Base-by-base conservation (phyloP, 2,888 invertebrate species). In the Aporophyla lueneburgensis region DNA sequence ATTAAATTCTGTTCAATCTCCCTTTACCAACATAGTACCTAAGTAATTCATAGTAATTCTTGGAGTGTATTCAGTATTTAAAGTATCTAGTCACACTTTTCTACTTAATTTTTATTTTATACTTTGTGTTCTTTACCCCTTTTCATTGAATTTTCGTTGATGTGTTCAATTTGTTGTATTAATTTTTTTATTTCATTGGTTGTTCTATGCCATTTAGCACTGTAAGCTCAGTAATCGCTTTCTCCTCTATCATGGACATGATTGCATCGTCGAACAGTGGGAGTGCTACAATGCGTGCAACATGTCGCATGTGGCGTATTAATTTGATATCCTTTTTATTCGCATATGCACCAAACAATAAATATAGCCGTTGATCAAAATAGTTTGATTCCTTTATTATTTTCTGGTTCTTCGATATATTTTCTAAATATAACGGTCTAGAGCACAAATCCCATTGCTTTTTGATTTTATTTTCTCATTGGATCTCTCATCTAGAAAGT, bases 281-380 rank as follows among this genome's bases (percentile, higher is more conserved):
- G 92, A 89, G 92, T 87, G 87, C 86, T 88, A 88, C 88, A 86
- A 88, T 86, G 83, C 75, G 80, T 83, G 89, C 90, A 89, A 87
- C 86, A 87, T 87, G 91, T 86, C 88, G 78, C 92, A 91, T 78
- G 86, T 90, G 91, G 87, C 66, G 76, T 76, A 89, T 90, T 86
- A 83, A 90, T 89, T 89, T 90, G 86, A 92, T 92, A 86, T 81
- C 80, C 80, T 84, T 90, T 87, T 90, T 90, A 89, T 90, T 89
- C 63, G 85, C 87, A 85, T 69, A 74, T 84, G 84, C 76, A 63
- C 46, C 46, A 5, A 53, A 73, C 58, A 63, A 81, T 85, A 76
- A 84, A 74, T 85, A 77, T 70, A 14, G 43, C 58, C 24, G 40
- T 53, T 21, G 73, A 74, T 83, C 73, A 76, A 76, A 76, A 84